A percentile compares a stretch with the other conserved stretches of the same genome.
These are phyloP conservation scores for Drosophila phalerata DNA, from an alignment of 2,888 invertebrate genomes.

Conservation along the genomic window DNA sequence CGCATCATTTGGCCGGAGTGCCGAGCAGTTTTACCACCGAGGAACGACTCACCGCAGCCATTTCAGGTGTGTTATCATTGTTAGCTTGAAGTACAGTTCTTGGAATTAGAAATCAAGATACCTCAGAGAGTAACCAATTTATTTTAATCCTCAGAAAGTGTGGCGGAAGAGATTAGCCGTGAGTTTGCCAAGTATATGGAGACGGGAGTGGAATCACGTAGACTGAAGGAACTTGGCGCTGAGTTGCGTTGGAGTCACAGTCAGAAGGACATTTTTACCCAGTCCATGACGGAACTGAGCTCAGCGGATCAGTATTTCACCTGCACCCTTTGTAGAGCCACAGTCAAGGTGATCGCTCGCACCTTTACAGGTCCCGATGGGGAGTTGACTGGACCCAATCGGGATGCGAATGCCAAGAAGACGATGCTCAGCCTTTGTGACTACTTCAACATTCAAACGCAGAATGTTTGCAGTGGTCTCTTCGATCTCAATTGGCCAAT, in stretches of 20 bases:
- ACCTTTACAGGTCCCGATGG: slow-evolving; percentile 86
- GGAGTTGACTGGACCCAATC: slow-evolving; percentile 82
- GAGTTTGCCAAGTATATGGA: slow-evolving; percentile 76
- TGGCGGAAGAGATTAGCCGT: slow-evolving; percentile 74
- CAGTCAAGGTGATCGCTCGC: slow-evolving; percentile 70
- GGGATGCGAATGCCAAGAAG: slow-evolving; percentile 81
- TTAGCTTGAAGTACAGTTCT: slow-evolving; percentile 34
- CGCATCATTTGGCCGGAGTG: slow-evolving; percentile 56
- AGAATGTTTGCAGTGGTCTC: slow-evolving; percentile 88
- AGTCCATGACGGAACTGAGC: slow-evolving; percentile 67
- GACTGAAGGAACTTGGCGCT: slow-evolving; percentile 62
- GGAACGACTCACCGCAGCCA: slow-evolving; percentile 58
- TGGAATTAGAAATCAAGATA: slow-evolving; percentile 15
- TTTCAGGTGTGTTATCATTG: slow-evolving; percentile 66
- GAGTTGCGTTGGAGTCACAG: slow-evolving; percentile 71
- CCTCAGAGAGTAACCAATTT: background rate
- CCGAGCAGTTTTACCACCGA: slow-evolving; percentile 55
- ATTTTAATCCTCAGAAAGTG: slow-evolving; percentile 59
- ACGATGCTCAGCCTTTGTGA: slow-evolving; percentile 86
- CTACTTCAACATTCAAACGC: slow-evolving; percentile 87
- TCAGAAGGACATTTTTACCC: slow-evolving; percentile 67
- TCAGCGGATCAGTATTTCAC: slow-evolving; percentile 73
- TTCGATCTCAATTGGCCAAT: slow-evolving; percentile 89
- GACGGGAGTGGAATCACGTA: slow-evolving; percentile 71
- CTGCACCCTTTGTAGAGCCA: slow-evolving; percentile 81